A percentile compares a stretch with the other conserved stretches of the same genome.
These are phyloP conservation scores for Cuniculus paca DNA, from an alignment of 2,797 vertebrate genomes.

Conservation along the genomic window DNA sequence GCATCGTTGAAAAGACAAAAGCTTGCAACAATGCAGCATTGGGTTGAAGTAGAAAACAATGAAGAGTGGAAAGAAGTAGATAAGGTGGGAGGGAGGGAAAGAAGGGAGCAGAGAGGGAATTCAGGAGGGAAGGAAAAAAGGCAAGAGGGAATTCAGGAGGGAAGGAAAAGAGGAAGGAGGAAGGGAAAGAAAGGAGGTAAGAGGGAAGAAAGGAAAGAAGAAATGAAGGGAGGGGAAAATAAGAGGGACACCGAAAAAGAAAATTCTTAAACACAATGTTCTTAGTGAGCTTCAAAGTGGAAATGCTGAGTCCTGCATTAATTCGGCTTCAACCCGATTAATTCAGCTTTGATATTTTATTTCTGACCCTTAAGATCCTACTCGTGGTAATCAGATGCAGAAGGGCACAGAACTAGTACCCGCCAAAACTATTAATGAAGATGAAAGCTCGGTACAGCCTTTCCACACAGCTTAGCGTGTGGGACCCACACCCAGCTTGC, in stretches of 20 bases:
- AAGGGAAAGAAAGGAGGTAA: not conserved
- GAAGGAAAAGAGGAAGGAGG: not conserved
- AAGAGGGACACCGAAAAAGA: not conserved
- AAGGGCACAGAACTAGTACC: accelerated
- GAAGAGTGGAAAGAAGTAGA: not conserved
- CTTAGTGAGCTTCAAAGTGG: accelerated
- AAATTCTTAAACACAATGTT: too few relatives aligned
- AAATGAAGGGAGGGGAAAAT: too few relatives aligned
- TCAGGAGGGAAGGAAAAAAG: not conserved
- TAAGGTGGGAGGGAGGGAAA: not conserved
- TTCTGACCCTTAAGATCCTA: not conserved
- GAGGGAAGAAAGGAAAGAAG: too few relatives aligned
- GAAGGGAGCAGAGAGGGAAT: too few relatives aligned
- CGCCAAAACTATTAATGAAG: accelerated
- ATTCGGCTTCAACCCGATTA: too few relatives aligned
- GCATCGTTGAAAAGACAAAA: not conserved
- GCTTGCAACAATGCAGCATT: not conserved
- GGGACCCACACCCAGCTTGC: accelerated
- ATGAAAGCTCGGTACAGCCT: not conserved
- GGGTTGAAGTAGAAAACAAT: too few relatives aligned
- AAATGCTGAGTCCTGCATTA: not conserved
- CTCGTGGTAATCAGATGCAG: too few relatives aligned
- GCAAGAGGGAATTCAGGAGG: too few relatives aligned
- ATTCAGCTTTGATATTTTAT: not conserved
- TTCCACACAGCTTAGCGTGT: accelerated